Conservation (phyloP, 1,140 invertebrate species). For the Nixonia krombeini region DNA sequence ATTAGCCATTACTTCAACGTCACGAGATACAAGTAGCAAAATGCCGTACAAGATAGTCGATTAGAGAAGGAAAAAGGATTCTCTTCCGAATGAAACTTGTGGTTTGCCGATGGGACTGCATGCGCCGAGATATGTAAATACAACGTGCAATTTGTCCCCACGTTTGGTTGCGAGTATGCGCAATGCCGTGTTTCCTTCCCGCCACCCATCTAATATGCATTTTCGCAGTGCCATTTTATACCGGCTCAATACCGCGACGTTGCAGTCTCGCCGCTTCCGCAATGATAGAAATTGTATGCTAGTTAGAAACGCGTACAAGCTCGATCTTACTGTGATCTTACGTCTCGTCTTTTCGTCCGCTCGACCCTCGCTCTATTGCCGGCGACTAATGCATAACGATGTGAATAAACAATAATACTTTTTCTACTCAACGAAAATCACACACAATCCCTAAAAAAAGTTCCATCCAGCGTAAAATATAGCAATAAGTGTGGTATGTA, state of each 20-base stretch:
- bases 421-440: too few species aligned
- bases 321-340: background rate
- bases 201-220: slow-evolving; percentile 6
- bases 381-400: too few species aligned
- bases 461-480: too few species aligned
- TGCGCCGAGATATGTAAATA: slow-evolving; percentile 28
- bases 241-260: background rate
- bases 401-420: too few species aligned
- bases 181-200: slow-evolving; percentile 6
- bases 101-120: slow-evolving; percentile 8
- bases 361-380: too few species aligned
- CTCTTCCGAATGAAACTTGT: slow-evolving; percentile 4
- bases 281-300: slow-evolving; percentile 44
- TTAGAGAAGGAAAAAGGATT: slow-evolving; percentile 4
- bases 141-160: slow-evolving; percentile 24
- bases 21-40: slow-evolving; percentile 5
- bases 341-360: background rate
- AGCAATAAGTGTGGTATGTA: too few species aligned
- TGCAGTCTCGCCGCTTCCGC: slow-evolving; percentile 19
- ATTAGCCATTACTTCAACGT: slow-evolving; percentile 21
- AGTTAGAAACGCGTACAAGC: slow-evolving; percentile 14
- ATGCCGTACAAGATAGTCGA: slow-evolving; percentile 5
- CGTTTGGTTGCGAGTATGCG: slow-evolving; percentile 3
- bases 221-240: slow-evolving; percentile 1
- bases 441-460: too few species aligned